phyloP scores from a whole-genome alignment of 2,888 invertebrate species.

The Dolichopus griseipennis region DNA sequence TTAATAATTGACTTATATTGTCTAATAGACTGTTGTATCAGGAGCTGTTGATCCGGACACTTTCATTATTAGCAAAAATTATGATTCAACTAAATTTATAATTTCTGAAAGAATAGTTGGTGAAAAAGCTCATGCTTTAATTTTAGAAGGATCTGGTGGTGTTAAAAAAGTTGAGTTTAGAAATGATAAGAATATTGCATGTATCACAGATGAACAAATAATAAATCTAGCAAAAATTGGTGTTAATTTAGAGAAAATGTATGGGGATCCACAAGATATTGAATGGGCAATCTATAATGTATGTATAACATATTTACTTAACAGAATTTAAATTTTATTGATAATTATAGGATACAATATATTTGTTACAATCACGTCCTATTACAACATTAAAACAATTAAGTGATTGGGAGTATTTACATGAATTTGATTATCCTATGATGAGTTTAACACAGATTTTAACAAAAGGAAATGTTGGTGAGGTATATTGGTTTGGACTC shows the following conservation, averaged over 20 bases:
- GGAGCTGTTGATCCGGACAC: constrained; percentile 70
- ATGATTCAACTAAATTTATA: constrained; percentile 42
- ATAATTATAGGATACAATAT: constrained; percentile 47
- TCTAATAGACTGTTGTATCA: constrained; percentile 69
- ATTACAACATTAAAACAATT: constrained; percentile 65
- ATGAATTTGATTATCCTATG: constrained; percentile 65
- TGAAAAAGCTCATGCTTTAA: constrained; percentile 48
- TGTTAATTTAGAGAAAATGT: constrained; percentile 54
- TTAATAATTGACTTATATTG: no score
- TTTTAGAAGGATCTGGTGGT: constrained; percentile 39
- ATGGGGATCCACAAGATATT: constrained; percentile 64
- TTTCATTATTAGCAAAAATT: constrained; percentile 49
- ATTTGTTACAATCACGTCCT: constrained; percentile 67
- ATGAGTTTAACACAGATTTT: constrained; percentile 55
- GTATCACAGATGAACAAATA: constrained; percentile 42
- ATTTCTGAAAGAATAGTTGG: constrained; percentile 47
- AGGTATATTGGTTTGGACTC: constrained; percentile 40
- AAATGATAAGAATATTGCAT: constrained; percentile 25
- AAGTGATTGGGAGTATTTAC: constrained; percentile 67
- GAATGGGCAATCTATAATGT: constrained; percentile 68
- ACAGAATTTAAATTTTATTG: constrained; percentile 4
- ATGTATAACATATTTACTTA: constrained; percentile 21
- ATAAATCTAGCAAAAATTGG: constrained; percentile 51
- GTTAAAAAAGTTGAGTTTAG: background rate
- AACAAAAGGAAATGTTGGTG: constrained; percentile 68